phyloP scores from a whole-genome alignment of 2,113 vertebrate genomes.

The Mionectes macconnelli region DNA sequence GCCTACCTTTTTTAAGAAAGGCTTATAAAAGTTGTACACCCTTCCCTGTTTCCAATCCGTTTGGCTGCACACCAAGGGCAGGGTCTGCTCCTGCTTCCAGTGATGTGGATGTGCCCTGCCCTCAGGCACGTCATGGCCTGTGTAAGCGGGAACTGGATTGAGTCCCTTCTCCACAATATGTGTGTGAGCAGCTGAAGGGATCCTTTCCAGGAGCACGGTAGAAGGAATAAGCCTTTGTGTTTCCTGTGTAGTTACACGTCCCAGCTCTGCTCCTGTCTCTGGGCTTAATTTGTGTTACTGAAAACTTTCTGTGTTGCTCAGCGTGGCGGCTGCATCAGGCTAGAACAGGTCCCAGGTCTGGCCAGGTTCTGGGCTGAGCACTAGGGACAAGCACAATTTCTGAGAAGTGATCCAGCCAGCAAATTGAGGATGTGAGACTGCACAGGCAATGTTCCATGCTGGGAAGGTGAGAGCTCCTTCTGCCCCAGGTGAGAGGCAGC shows the following conservation, averaged over 20 bases:
- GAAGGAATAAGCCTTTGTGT: background rate
- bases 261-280: background rate
- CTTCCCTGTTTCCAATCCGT: background rate
- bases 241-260: background rate
- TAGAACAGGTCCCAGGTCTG: background rate
- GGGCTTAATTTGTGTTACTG: background rate
- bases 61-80: conserved; percentile 1
- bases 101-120: background rate
- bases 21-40: background rate
- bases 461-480: background rate
- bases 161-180: background rate
- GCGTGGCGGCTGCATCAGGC: background rate
- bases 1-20: background rate
- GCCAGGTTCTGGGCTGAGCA: background rate
- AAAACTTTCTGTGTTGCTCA: background rate
- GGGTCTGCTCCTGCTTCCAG: background rate
- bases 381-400: background rate
- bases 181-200: background rate
- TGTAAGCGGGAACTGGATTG: background rate
- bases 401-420: background rate
- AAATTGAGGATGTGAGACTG: background rate
- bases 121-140: rapidly evolving
- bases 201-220: background rate
- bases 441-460: background rate
- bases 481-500: background rate